phyloP scores from a whole-genome alignment of 2,113 vertebrate genomes.

The Coregonus clupeaformis region DNA sequence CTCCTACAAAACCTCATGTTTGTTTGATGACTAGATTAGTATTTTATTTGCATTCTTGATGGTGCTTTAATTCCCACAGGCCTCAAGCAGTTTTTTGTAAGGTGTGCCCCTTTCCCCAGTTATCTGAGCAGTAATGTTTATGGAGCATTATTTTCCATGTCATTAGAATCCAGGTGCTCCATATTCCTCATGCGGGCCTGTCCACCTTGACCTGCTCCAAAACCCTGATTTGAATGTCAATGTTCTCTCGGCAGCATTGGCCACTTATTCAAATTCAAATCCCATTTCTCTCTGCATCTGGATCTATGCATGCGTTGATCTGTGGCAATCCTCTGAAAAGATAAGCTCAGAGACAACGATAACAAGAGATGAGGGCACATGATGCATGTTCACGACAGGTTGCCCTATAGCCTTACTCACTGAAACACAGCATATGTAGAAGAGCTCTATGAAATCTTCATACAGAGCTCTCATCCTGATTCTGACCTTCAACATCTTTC shows the following conservation, averaged over 20 bases:
- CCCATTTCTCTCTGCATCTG: constrained; percentile 2
- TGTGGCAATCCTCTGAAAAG: constrained; percentile 1
- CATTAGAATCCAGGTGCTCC: constrained; percentile 26
- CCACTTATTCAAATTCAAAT: constrained; percentile 27
- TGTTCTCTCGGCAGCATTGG: constrained; percentile 3
- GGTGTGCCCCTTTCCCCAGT: background rate
- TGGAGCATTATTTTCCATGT: constrained; percentile 16
- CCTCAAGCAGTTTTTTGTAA: background rate
- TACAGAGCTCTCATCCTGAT: no score
- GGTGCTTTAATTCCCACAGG: background rate
- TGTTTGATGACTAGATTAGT: background rate
- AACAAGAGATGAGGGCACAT: background rate
- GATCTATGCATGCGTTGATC: background rate
- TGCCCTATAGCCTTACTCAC: background rate
- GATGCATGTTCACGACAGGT: background rate
- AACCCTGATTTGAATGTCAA: constrained; percentile 40
- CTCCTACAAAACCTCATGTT: no score
- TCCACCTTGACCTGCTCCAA: constrained; percentile 8
- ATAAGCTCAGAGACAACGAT: background rate
- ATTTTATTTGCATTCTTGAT: constrained; percentile 18
- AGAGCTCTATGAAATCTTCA: background rate
- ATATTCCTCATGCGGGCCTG: background rate
- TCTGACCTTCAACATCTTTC: no score
- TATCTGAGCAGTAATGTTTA: background rate
- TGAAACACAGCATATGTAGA: background rate